Evolutionary conservation across 1,140 invertebrate genomes (phyloP), one percentile per base, ranked within the genome.

Genomic region (Neodiprion pinetum): DNA sequence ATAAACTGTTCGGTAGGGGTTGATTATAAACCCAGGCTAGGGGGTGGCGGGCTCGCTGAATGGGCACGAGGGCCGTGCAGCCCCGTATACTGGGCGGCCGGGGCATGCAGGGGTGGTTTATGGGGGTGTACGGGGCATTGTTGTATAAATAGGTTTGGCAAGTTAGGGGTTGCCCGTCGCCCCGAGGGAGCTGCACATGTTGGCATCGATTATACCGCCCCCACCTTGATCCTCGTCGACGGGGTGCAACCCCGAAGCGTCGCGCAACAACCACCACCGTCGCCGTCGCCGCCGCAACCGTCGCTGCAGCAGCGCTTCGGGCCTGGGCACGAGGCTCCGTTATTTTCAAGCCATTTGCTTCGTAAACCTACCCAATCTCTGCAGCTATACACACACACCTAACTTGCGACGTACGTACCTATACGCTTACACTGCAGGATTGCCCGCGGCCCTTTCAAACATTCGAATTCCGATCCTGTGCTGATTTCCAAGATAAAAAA

Each of bases 121-220:
- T 83, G 86, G 84, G 86, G 85, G 84, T 88, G 86, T 86, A 84
- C 83, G 77, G 79, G 76, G 84, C 83, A 89, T 89, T 89, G 87
- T 89, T 89, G 87, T 88, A 89, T 89, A 89, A 89, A 89, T 89
- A 89, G 86, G 87, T 89, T 89, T 88, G 87, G 87, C 85, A 84
- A 88, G 87, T 89, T 89, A 89, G 87, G 87, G 87, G 87, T 88
- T 87, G 86, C 81, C 72, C 81, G 82, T 83, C 83, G 85, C 87
- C 80, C 86, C 86, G 81, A 82, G 87, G 86, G 87, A 87, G 83
- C 86, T 88, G 87, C 87, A 89, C 87, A 89, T 88, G 87, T 89
- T 86, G 85, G 85, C 86, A 89, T 89, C 87, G 87, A 89, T 88
- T 88, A 88, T 88, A 86, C 86, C 83, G 79, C 83, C 84, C 67